Evolutionary conservation across 2,797 vertebrate species (phyloP), one percentile per base, ranked within the genome.

Genomic region (Gambelia wislizenii): DNA sequence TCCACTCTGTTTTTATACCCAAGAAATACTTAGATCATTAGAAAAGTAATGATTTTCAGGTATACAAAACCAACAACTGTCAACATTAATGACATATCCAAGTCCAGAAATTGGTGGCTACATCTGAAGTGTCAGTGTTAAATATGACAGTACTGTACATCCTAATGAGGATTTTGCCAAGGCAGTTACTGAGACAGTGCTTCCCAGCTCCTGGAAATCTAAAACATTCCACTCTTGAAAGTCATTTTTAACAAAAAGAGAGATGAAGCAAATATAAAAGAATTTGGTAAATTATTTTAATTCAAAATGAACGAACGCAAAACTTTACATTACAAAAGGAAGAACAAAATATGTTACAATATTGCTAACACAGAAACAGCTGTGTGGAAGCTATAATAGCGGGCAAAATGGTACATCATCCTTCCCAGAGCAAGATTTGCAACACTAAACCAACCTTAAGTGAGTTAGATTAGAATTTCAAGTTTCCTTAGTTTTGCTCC

Each of bases 261-360:
- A 74, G 33, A 85, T 47, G 84, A 80, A 83, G 83, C 95, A 96
- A 91, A 90, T 97, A 95, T 94, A 95, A 95, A 82, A 90, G 94
- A 91, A 90, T 93, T 90, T 92, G 87, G 89, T 83, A 89, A 85
- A 85, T 86, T 75, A 74, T 75, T 81, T 33, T 87, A 93, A 95
- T 96, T 95, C 95, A 82, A 95, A 95, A 90, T 94, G 95, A 97
- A 92, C 95, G 94, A 97, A 97, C 96, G 93, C 95, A 97, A 95
- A 97, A 95, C 78, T 93, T 95, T 97, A 96, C 96, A 96, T 96
- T 92, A 96, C 94, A 97, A 97, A 97, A 86, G 95, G 95, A 96
- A 97, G 96, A 97, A 97, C 96, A 96, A 96, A 97, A 96, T 94
- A 96, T 95, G 95, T 88, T 69, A 94, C 91, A 96, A 87, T 93